Base-by-base conservation (phyloP, 1,140 invertebrate species). In the Zaprionus lachaisei region DNA sequence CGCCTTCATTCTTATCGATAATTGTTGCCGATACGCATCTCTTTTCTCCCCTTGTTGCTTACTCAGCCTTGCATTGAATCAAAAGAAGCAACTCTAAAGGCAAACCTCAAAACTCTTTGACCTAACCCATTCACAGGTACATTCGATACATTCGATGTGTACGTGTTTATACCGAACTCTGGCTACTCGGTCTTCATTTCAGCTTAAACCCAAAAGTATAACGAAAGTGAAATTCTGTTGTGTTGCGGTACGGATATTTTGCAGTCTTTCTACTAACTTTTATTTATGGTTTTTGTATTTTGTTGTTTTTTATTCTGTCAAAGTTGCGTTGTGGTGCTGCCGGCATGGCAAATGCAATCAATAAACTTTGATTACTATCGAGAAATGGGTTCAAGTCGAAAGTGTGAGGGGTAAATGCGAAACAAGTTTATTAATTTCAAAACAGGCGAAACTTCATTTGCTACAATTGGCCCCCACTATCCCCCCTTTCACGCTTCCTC, bases 131-230 rank as follows among this genome's bases (percentile, higher is more conserved):
- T 78, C 12, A 74, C 72, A 69, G 83, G 49, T 70, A 74, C 74
- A 78, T 63, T 71, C 60, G 54, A 58, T 58, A 63, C 31, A 60
- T 82, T 85, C 61, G 82, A 76, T 79, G 72, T 49, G 83, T 78
- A 86, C 83, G 83, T 87, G 83, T 78, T 89, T 87, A 80, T 83
- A 79, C 73, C 71, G 72, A 89, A 83, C 77, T 74, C 69, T 54
- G 57, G 56, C 64, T 72, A 55, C 56, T 61, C 67, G 72, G 78
- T 83, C 73, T 56, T 83, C 72, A 76, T 83, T 83, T 89, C 68
- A 72, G 84, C 80, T 84, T 74, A 75, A 69, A 67, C 54, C 41
- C 49, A 47, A 65, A 66, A 62, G n/a, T 63, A 54, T 22, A 26
- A 62, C 79, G 58, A 72, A 69, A 49, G 56, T 49, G 62, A 87